A percentile compares a stretch with the other conserved stretches of the same genome.
Evolutionary conservation across 2,888 invertebrate species (phyloP).

Genomic region (Acholoe squamosa): DNA sequence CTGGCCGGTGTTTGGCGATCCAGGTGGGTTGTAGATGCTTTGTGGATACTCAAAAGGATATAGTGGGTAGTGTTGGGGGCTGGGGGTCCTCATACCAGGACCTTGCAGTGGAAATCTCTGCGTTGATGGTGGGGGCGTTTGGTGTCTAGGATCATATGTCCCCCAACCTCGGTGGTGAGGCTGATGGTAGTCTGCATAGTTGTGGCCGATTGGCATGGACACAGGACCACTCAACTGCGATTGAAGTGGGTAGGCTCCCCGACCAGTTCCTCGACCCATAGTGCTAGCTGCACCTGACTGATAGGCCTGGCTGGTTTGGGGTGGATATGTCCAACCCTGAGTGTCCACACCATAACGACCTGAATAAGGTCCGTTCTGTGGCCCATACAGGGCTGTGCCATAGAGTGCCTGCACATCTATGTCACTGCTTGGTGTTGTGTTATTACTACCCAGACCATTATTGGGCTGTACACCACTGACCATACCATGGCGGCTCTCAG

Average conservation of each 20-base stretch:
- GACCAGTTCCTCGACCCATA: not conserved
- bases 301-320: not conserved
- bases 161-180: not conserved
- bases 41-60: slow-evolving; percentile 43
- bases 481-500: not conserved
- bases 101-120: not conserved
- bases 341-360: not conserved
- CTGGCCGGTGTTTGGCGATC: not conserved
- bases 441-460: not conserved
- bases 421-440: slow-evolving; percentile 36
- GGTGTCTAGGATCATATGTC: not conserved
- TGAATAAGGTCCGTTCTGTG: slow-evolving; percentile 20
- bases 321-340: not conserved
- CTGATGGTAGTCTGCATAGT: not conserved
- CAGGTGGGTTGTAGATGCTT: not conserved
- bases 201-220: not conserved
- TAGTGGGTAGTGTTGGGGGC: slow-evolving; percentile 28
- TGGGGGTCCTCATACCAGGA: slow-evolving; percentile 11
- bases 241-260: not conserved
- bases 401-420: slow-evolving; percentile 1
- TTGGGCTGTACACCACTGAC: slow-evolving; percentile 2
- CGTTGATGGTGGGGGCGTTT: not conserved
- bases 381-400: not conserved
- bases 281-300: not conserved
- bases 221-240: not conserved